phyloP scores from a whole-genome alignment of 1,140 invertebrate species.

The Brachionus calyciflorus region DNA sequence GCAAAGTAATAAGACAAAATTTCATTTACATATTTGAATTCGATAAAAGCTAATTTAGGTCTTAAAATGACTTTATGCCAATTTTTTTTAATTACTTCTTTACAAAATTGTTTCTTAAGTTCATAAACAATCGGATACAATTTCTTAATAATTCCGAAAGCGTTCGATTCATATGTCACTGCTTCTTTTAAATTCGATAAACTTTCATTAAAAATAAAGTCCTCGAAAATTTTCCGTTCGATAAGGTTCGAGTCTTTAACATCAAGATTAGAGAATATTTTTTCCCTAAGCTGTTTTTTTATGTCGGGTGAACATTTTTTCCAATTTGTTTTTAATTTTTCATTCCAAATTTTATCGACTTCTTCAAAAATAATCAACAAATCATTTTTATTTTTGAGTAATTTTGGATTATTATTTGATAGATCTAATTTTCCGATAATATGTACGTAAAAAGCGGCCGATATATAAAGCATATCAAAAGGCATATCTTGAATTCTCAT shows the following conservation, averaged over 20 bases:
- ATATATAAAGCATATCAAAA: neutral
- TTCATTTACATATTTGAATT: neutral
- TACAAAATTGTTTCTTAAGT: neutral
- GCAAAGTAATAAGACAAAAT: neutral
- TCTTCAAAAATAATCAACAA: neutral
- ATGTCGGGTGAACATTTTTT: neutral
- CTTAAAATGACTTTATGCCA: neutral
- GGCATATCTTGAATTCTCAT: neutral
- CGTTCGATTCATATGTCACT: neutral
- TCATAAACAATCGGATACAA: neutral
- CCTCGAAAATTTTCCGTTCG: neutral
- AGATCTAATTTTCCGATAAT: neutral
- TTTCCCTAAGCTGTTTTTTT: conserved; percentile 7
- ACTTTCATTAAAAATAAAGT: neutral
- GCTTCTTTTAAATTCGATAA: neutral
- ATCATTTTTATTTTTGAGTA: neutral
- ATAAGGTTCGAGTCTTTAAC: neutral
- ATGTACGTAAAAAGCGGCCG: neutral
- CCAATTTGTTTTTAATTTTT: no score
- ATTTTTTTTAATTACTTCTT: neutral
- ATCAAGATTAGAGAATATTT: neutral
- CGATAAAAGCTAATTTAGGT: neutral
- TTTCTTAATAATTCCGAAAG: neutral
- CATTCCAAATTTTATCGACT: neutral
- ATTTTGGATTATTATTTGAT: neutral